Conservation (phyloP, 1,140 invertebrate genomes). For the Hormaphis cornu region DNA sequence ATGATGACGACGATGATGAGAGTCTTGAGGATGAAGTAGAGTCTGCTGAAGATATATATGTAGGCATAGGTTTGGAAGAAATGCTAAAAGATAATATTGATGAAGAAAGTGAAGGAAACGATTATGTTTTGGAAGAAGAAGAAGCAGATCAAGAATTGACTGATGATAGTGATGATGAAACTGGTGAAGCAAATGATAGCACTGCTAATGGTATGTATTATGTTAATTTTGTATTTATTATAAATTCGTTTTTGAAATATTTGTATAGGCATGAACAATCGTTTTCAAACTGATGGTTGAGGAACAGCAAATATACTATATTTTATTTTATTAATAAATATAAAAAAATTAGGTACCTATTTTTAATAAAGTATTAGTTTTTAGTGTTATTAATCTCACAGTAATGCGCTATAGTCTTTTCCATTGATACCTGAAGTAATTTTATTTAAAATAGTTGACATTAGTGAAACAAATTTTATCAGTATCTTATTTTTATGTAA, state of each 20-base stretch:
- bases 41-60: constrained; percentile 35
- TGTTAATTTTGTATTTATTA: not conserved
- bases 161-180: constrained; percentile 51
- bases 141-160: constrained; percentile 51
- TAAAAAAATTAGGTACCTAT: too few relatives aligned
- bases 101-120: constrained; percentile 57
- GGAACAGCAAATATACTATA: not conserved
- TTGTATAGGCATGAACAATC: constrained; percentile 8
- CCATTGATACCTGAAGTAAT: not conserved
- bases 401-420: not conserved
- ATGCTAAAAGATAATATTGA: constrained; percentile 57
- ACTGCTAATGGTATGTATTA: constrained; percentile 4
- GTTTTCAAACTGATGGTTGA: constrained; percentile 1
- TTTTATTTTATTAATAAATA: not conserved
- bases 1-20: constrained; percentile 57
- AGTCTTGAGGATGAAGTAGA: constrained; percentile 38
- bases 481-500: too few relatives aligned
- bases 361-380: constrained; percentile 6
- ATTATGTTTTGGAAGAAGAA: constrained; percentile 52
- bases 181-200: constrained; percentile 46
- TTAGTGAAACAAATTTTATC: too few relatives aligned
- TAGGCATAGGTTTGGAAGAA: constrained; percentile 50
- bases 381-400: not conserved
- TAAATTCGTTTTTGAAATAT: not conserved
- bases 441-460: too few relatives aligned